Conservation (phyloP, 1,140 invertebrate species). For the Drosophila tani region DNA sequence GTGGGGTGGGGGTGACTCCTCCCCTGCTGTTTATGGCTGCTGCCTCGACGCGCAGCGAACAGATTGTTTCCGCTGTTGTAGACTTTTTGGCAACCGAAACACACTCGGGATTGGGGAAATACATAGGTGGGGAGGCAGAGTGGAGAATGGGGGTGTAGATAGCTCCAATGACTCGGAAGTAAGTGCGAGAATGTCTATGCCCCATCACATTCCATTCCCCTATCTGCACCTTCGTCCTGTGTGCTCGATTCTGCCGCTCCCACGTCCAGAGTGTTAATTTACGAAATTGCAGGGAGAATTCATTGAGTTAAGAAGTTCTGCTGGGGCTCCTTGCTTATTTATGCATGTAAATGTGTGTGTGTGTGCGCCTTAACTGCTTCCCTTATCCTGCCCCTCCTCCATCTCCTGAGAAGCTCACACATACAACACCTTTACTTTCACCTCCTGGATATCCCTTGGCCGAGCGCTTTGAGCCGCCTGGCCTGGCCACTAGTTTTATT, state of each 20-base stretch:
- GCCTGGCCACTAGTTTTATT: constrained; percentile 70
- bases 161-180: constrained; percentile 75
- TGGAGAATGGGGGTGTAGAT: constrained; percentile 8
- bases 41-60: constrained; percentile 72
- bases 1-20: neutral
- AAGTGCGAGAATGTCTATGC: constrained; percentile 69
- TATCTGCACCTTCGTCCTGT: neutral
- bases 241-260: constrained; percentile 26
- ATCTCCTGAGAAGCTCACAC: neutral
- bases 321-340: constrained; percentile 55
- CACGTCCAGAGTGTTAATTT: constrained; percentile 75
- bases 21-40: constrained; percentile 68
- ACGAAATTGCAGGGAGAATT: constrained; percentile 80
- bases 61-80: constrained; percentile 77
- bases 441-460: constrained; percentile 58
- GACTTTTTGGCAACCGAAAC: constrained; percentile 65
- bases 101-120: constrained; percentile 7
- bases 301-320: constrained; percentile 79
- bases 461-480: constrained; percentile 35
- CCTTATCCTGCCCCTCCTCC: neutral
- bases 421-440: constrained; percentile 54
- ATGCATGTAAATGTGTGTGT: constrained; percentile 76
- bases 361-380: constrained; percentile 33
- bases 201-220: neutral
- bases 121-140: neutral